Conservation (phyloP, 2,113 vertebrate genomes). For the Lagopus leucura region DNA sequence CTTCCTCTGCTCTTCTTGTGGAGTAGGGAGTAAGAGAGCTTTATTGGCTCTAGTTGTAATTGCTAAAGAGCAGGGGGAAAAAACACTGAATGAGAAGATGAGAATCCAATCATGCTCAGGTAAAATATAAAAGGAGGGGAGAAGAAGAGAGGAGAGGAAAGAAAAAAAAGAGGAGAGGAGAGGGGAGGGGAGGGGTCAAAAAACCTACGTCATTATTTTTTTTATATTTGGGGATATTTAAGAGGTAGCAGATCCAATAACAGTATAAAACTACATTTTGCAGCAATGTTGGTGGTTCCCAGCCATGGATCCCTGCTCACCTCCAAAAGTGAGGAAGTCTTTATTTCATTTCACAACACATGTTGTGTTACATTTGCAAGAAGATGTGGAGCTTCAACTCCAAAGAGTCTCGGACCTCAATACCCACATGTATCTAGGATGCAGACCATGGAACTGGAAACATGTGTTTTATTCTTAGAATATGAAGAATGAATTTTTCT, state of each 20-base stretch:
- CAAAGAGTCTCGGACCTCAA: not conserved
- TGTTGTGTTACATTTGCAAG: not conserved
- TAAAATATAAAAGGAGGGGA: not conserved
- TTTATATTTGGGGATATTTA: not conserved
- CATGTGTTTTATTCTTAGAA: not conserved
- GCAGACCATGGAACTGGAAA: not conserved
- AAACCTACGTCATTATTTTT: not conserved
- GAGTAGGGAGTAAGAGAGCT: not conserved
- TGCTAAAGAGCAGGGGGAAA: not conserved
- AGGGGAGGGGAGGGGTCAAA: not conserved
- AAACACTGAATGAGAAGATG: not conserved
- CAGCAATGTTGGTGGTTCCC: not conserved
- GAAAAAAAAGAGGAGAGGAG: no score
- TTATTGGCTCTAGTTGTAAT: not conserved
- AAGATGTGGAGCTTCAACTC: not conserved
- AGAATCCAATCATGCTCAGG: not conserved
- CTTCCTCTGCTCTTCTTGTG: not conserved
- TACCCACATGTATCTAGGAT: not conserved
- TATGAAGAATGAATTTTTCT: not conserved
- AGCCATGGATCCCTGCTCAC: not conserved
- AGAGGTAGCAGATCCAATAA: not conserved
- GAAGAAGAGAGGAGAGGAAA: no score
- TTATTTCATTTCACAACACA: not conserved
- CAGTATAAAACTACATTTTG: accelerated
- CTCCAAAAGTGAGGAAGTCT: not conserved